These are phyloP conservation scores for Drosophila kanapiae DNA, from an alignment of 1,140 invertebrate species.

Conservation along the genomic window DNA sequence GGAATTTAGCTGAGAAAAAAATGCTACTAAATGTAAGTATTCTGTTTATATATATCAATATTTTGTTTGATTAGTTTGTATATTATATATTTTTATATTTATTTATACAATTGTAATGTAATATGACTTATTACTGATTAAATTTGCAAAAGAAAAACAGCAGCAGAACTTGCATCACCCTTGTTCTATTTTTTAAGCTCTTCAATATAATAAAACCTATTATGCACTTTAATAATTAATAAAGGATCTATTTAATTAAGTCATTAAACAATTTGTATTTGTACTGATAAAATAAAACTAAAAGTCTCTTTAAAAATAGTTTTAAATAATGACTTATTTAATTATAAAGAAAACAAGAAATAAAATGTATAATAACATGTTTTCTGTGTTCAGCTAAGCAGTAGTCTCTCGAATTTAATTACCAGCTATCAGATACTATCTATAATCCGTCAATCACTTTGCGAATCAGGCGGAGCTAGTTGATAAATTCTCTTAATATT, in stretches of 20 bases:
- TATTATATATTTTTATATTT: not conserved
- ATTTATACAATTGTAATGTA: not conserved
- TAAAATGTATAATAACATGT: not conserved
- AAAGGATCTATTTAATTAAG: no score
- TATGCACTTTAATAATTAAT: no score
- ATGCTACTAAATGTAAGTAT: not conserved
- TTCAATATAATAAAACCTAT: no score
- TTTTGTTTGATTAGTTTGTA: not conserved
- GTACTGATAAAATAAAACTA: no score
- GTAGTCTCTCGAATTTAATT: conserved; percentile 17
- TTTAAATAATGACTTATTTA: not conserved
- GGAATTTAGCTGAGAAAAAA: not conserved
- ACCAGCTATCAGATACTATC: conserved; percentile 19
- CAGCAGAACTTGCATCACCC: no score
- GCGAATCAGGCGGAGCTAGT: conserved; percentile 2
- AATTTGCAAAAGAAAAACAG: not conserved
- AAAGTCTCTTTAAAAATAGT: not conserved
- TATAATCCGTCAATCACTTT: conserved; percentile 49
- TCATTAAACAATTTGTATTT: no score
- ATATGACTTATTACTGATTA: not conserved
- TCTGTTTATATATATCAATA: not conserved
- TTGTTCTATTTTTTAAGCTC: no score
- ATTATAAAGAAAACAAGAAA: no score
- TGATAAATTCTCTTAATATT: conserved; percentile 47
- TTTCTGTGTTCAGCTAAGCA: not conserved